Evolutionary conservation across 2,797 vertebrate species (phyloP), one percentile per base, ranked within the genome.

Genomic region (Gadopsis bispinosus): DNA sequence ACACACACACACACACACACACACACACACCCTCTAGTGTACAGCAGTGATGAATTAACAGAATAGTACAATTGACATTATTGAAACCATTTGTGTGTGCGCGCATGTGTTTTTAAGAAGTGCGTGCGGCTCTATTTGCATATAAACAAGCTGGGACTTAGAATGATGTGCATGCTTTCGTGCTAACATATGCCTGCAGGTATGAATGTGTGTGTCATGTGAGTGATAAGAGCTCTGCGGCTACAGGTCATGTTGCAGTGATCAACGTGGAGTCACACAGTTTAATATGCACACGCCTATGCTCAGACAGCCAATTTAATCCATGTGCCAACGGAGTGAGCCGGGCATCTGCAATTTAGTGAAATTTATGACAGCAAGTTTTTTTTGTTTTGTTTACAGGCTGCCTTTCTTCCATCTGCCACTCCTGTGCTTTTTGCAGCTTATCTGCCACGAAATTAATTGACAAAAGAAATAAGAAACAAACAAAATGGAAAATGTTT

Each of bases 1-100:
- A 47, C 73, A 75, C 63, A 8, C 59, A 63, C 39, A 39, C 7
- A 2, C 35, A 35, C 35, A 35, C 55, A 33, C 33, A 51, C 26
- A 31, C 76, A 65, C 64, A 69, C 17, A 26, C 43, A 22, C 67
- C 70, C 76, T 73, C 78, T 56, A 73, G 83, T 84, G 91, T 90
- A 81, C 87, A 84, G 83, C 79, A 26, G 75, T 92, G 91, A 93
- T 91, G 85, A 86, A 94, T 93, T 78, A 89, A 89, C 87, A 84
- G 59, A 79, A 82, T 79, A 87, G 75, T 79, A 77, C 73, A 88
- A 91, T 81, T 88, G 90, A 85, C 88, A 91, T 81, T 66, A 90
- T 81, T 79, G 79, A 86, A 69, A 65, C 29, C 50, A 9, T 61
- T 47, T 59, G 26, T 80, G 29, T 60, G 37, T 59, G 19, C 62